Conservation (phyloP, 2,888 invertebrate species). For the Sabatieria punctata region DNA sequence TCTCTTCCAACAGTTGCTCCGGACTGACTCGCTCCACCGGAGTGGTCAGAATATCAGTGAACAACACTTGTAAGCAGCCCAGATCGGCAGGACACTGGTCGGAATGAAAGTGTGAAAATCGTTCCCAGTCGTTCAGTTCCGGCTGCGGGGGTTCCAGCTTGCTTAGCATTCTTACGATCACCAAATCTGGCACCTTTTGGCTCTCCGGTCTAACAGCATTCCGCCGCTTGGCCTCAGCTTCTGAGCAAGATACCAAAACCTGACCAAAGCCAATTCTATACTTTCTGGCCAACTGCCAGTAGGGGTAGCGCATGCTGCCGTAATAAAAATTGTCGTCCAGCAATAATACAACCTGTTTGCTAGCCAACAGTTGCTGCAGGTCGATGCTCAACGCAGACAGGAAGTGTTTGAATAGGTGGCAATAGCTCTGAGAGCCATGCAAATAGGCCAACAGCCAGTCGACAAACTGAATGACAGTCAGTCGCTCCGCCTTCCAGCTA, state of each 20-base stretch:
- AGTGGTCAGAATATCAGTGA: no score
- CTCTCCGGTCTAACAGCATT: not conserved
- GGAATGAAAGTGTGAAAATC: no score
- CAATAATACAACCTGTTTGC: conserved; percentile 12
- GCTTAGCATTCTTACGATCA: not conserved
- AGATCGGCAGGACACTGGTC: no score
- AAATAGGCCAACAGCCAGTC: not conserved
- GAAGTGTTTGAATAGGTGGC: not conserved
- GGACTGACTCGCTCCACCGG: no score
- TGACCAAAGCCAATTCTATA: conserved; percentile 14
- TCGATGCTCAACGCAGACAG: not conserved
- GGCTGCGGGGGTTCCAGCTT: not conserved
- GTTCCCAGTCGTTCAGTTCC: no score
- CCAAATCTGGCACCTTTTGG: not conserved
- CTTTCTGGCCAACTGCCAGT: conserved; percentile 34
- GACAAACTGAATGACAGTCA: not conserved
- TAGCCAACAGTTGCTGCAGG: not conserved
- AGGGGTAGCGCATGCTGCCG: conserved; percentile 38
- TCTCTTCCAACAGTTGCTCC: no score
- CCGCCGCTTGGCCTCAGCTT: not conserved
- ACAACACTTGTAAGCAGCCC: no score
- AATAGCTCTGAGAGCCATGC: not conserved
- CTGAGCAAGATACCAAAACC: not conserved
- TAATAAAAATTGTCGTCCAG: conserved; percentile 41
- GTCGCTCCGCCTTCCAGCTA: not conserved